Percentiles rank a stretch among this genome's conserved stretches.
Conservation (phyloP, 2,888 invertebrate species). For the Synergus umbraculus region DNA sequence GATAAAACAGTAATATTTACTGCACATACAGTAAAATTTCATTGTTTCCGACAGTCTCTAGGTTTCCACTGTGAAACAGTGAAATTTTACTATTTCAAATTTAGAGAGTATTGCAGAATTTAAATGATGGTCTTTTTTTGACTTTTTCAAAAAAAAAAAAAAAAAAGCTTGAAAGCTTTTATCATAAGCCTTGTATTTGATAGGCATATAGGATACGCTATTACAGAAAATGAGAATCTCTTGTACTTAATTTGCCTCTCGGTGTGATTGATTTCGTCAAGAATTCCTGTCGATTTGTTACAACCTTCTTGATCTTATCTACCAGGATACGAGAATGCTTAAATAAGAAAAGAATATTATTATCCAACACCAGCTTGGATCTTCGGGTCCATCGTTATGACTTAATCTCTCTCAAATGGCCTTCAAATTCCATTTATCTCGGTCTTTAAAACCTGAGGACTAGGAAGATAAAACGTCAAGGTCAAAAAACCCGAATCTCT, state of each 20-base stretch:
- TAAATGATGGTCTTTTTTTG: too few species aligned
- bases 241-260: not conserved
- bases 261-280: not conserved
- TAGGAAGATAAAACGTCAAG: not conserved
- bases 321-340: slow-evolving; percentile 1
- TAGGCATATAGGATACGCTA: too few species aligned
- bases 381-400: not conserved
- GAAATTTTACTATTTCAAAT: too few species aligned
- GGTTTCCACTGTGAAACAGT: too few species aligned
- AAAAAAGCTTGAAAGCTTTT: too few species aligned
- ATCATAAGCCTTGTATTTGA: too few species aligned
- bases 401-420: not conserved
- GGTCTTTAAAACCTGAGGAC: not conserved
- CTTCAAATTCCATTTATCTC: slow-evolving; percentile 2
- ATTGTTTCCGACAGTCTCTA: too few species aligned
- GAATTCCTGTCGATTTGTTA: not conserved
- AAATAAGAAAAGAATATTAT: not conserved
- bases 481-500: not conserved
- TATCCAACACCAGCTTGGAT: not conserved
- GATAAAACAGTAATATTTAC: too few species aligned
- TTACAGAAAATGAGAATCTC: not conserved
- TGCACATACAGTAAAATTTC: too few species aligned
- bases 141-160: too few species aligned
- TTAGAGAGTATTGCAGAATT: too few species aligned
- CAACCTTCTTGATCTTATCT: not conserved